Evolutionary conservation across 30 jellyfish, hydroid and myxozoan species (phyloP).

Genomic region (Turritopsis rubra): DNA sequence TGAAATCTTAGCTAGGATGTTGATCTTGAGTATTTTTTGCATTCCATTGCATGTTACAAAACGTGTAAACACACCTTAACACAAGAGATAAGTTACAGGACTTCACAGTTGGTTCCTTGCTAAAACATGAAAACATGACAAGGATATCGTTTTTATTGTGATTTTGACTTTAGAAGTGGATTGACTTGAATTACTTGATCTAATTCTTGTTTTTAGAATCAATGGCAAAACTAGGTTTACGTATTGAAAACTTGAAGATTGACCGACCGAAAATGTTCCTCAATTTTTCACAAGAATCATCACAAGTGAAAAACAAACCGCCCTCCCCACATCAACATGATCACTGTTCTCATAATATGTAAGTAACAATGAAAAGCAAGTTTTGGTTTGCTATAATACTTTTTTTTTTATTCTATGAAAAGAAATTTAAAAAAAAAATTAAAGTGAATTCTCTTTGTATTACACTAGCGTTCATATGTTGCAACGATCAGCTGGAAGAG

Average conservation of each 20-base stretch:
- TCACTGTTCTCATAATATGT: conserved; percentile 19
- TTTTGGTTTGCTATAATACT: too few species aligned
- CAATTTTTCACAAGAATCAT: conserved; percentile 15
- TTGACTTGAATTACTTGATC: neutral
- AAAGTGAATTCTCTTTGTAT: neutral
- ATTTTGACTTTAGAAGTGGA: neutral
- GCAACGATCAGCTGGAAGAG: conserved; percentile 13
- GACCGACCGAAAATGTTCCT: conserved; percentile 8
- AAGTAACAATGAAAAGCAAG: neutral
- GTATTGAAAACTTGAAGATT: neutral
- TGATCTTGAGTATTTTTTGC: too few species aligned
- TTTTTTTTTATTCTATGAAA: too few species aligned
- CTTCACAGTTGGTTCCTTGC: too few species aligned
- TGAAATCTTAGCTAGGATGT: too few species aligned
- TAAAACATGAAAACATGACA: too few species aligned
- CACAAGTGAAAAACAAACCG: neutral
- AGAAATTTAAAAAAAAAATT: neutral
- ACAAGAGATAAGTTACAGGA: too few species aligned
- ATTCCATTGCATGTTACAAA: too few species aligned
- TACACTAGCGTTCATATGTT: neutral
- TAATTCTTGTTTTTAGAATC: neutral
- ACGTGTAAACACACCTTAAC: too few species aligned
- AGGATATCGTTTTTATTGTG: neutral
- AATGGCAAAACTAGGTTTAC: neutral
- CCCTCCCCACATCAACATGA: conserved; percentile 16